These are phyloP conservation scores for Phalacrocorax brasilianus DNA, from an alignment of 2,113 vertebrate genomes.

Conservation along the genomic window DNA sequence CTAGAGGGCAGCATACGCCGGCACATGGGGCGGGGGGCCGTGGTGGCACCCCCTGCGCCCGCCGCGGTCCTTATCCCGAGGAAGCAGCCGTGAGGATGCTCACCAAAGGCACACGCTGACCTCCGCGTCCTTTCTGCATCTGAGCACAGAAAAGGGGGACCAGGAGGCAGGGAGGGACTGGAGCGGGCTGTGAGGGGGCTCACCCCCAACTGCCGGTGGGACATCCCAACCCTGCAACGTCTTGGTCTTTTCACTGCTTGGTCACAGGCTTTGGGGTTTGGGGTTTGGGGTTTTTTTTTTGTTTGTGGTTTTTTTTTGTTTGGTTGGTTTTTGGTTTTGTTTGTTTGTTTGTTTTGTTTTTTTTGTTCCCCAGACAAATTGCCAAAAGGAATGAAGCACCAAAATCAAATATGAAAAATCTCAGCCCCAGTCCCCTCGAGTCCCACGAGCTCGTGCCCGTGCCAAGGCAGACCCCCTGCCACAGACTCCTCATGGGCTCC, in stretches of 20 bases:
- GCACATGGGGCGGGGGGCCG: not conserved
- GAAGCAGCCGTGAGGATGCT: not conserved
- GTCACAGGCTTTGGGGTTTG: not conserved
- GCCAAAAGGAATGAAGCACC: not conserved
- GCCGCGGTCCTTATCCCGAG: accelerated
- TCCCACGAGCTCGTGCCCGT: too few species aligned
- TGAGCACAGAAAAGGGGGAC: not conserved
- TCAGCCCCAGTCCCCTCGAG: not conserved
- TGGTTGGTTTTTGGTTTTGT: not conserved
- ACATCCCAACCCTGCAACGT: not conserved
- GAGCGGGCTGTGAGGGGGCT: not conserved
- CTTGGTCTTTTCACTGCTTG: not conserved
- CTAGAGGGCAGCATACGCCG: constrained; percentile 69
- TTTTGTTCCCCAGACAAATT: not conserved
- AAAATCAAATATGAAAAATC: not conserved
- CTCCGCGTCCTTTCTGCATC: not conserved
- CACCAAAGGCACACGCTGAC: not conserved
- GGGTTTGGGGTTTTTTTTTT: not conserved
- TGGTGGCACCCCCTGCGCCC: not conserved
- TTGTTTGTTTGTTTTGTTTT: not conserved
- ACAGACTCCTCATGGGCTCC: not conserved
- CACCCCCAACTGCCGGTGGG: not conserved
- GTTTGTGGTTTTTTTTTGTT: not conserved
- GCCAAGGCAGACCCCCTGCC: not conserved
- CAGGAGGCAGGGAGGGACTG: not conserved